Percentiles rank a stretch among this genome's conserved stretches.
Conservation (phyloP, 1,140 invertebrate genomes). For the Asobara japonica region DNA sequence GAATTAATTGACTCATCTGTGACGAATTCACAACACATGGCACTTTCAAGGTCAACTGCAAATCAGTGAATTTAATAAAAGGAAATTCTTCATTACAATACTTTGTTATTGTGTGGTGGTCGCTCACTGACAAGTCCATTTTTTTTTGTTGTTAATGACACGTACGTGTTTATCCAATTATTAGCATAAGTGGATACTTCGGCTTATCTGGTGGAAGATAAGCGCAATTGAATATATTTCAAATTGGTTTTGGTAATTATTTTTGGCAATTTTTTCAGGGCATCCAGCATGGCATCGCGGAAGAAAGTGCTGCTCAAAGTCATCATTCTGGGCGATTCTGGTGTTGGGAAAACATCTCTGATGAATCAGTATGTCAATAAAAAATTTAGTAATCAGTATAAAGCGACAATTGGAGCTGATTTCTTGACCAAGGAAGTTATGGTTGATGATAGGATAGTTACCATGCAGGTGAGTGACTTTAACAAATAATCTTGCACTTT, state of each 20-base stretch:
- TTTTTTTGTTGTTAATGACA: too few relatives aligned
- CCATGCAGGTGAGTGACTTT: conserved; percentile 86
- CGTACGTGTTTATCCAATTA: background rate
- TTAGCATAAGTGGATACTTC: background rate
- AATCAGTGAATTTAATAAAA: too few relatives aligned
- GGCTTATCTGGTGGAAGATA: background rate
- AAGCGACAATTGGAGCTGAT: conserved; percentile 99
- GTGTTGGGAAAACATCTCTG: conserved; percentile 99
- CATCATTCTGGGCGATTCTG: conserved; percentile 97
- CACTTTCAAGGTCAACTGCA: too few relatives aligned
- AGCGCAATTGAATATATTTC: conserved; percentile 1
- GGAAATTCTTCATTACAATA: too few relatives aligned
- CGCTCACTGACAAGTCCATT: too few relatives aligned
- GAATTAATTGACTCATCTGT: too few relatives aligned
- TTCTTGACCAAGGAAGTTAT: conserved; percentile 99
- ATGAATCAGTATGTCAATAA: conserved; percentile 99
- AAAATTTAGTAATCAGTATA: conserved; percentile 99
- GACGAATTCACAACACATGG: too few relatives aligned
- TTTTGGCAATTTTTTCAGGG: background rate
- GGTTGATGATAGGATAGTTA: conserved; percentile 97
- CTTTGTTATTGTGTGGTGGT: too few relatives aligned
- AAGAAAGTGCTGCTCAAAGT: conserved; percentile 98
- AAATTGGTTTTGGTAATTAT: background rate
- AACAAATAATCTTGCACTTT: too few relatives aligned
- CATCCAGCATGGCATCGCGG: conserved; percentile 81